phyloP scores from a whole-genome alignment of 2,888 invertebrate species.

The Stenichneumon culpator region DNA sequence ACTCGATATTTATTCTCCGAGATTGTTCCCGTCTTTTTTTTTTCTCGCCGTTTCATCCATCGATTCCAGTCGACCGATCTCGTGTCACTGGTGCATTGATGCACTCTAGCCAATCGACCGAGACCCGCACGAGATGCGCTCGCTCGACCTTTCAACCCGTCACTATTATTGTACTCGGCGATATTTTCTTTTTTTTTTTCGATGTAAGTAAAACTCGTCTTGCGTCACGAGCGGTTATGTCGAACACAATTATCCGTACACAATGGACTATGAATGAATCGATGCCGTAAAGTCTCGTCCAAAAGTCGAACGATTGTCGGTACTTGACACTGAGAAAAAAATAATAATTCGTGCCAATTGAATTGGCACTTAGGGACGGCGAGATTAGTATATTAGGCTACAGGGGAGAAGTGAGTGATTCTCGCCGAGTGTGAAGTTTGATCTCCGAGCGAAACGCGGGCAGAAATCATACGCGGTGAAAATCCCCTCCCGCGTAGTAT shows the following conservation, averaged over 20 bases:
- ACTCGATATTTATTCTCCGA: constrained; percentile 8
- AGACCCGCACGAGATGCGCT: constrained; percentile 39
- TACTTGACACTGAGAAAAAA: too few relatives aligned
- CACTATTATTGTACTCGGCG: constrained; percentile 51
- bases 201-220: constrained; percentile 27
- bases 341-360: too few relatives aligned
- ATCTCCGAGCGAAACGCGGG: too few relatives aligned
- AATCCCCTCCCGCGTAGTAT: too few relatives aligned
- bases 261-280: not conserved
- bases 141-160: constrained; percentile 48
- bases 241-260: not conserved
- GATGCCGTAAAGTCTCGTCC: not conserved
- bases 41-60: constrained; percentile 32
- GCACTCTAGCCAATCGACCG: constrained; percentile 39
- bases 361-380: too few relatives aligned
- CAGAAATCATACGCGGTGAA: too few relatives aligned
- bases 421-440: too few relatives aligned
- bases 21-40: constrained; percentile 32
- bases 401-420: too few relatives aligned
- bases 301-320: too few relatives aligned
- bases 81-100: constrained; percentile 44
- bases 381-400: too few relatives aligned
- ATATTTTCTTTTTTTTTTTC: constrained; percentile 35
- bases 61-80: constrained; percentile 52
- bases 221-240: constrained; percentile 28